Base-by-base conservation (phyloP, 2,888 invertebrate species). In the Liopterus haemorrhoidalis region DNA sequence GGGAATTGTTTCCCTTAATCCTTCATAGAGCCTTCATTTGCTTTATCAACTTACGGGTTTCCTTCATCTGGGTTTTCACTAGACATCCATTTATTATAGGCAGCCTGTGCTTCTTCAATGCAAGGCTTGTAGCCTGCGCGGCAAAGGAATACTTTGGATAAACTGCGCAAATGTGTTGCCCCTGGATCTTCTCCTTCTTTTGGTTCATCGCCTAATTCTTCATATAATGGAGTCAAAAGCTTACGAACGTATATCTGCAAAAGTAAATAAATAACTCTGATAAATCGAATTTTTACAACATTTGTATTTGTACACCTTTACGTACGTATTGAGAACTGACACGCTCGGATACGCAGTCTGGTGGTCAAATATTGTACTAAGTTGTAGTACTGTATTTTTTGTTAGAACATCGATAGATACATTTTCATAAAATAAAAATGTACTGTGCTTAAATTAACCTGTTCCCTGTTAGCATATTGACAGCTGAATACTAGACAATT, bases 51-150 rank as follows among this genome's bases (percentile, higher is more conserved):
- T 76, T 64, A 89, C 88, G 85, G 85, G 63, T 85, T 87, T 54
- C 85, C 82, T 57, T 79, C 81, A 65, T 86, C 85, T 4, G 87
- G 86, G 56, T 81, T 78, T 25, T 77, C 73, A 14, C 75, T 76
- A 32, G 77, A 73, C 78, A 86, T 81, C 89, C 90, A 90, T 54
- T 79, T 75, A 41, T 73, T 73, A 62, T 75, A 91, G 24, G 81
- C 80, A 2, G 73, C 71, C 57, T 82, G 81, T 0, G 89, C 85
- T 57, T 85, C 83, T 52, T 76, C 71, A 27, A 90, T 75, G 60
- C 90, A 91, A 0, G 85, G 84, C 47, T 75, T 74, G 66, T 85
- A 86, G 0, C 86, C 87, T 21, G 83, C 81, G 40, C 78, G 75
- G 57, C 86, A 86, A 21, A 87, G 71, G 68, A 86, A 84, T 4